Evolutionary conservation across 2,113 vertebrate genomes (phyloP).

Genomic region (human (Homo sapiens)): DNA sequence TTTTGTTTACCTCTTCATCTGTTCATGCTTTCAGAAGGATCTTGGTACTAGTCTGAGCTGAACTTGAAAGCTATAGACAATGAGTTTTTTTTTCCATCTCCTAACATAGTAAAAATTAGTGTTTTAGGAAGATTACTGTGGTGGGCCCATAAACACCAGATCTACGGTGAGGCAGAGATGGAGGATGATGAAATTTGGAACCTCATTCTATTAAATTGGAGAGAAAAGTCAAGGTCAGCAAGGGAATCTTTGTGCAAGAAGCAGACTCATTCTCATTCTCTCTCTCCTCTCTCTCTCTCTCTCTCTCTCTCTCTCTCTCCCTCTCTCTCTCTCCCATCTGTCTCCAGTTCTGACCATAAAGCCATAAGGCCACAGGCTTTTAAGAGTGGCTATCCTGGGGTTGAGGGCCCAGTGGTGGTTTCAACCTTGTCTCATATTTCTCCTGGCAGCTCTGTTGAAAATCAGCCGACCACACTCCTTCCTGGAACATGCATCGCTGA

Average conservation of each 20-base stretch:
- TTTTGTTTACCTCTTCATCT: not conserved
- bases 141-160: not conserved
- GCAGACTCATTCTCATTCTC: not conserved
- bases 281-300: no score
- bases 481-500: not conserved
- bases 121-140: not conserved
- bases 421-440: not conserved
- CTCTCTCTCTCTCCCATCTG: not conserved
- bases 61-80: not conserved
- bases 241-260: not conserved
- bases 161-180: not conserved
- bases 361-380: not conserved
- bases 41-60: not conserved
- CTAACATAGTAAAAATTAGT: not conserved
- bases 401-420: not conserved
- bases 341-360: not conserved
- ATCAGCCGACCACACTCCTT: not conserved
- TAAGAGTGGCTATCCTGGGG: not conserved
- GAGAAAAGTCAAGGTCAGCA: not conserved
- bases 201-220: not conserved
- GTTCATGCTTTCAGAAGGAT: not conserved
- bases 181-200: not conserved
- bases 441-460: not conserved
- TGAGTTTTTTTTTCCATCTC: not conserved
- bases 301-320: no score